These are phyloP conservation scores for Protomyctophum bolini DNA, from an alignment of 2,113 vertebrate species.

Conservation along the genomic window DNA sequence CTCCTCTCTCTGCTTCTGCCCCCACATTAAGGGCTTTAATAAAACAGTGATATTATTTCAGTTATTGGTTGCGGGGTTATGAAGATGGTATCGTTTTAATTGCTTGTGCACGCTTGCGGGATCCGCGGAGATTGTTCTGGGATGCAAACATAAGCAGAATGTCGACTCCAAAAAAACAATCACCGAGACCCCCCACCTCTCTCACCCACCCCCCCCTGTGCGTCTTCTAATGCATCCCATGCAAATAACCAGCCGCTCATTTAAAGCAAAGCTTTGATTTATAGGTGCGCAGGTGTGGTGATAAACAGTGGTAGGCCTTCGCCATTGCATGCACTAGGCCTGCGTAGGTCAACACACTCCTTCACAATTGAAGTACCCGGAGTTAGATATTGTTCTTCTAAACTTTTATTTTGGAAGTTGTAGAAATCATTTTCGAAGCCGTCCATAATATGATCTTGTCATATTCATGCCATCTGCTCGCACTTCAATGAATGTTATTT, in stretches of 20 bases:
- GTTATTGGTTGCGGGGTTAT: constrained; percentile 79
- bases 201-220: constrained; percentile 45
- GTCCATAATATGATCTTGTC: constrained; percentile 30
- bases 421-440: constrained; percentile 32
- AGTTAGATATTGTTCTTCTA: constrained; percentile 34
- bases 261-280: constrained; percentile 75
- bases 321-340: neutral
- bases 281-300: constrained; percentile 66
- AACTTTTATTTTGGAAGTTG: constrained; percentile 53
- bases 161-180: constrained; percentile 75
- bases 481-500: no score
- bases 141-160: constrained; percentile 81
- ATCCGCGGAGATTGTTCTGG: constrained; percentile 79
- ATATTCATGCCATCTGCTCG: neutral
- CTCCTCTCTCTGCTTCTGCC: constrained; percentile 68
- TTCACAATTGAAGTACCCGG: constrained; percentile 39
- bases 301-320: constrained; percentile 30
- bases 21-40: constrained; percentile 78
- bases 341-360: neutral
- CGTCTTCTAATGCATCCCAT: constrained; percentile 55
- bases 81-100: constrained; percentile 81
- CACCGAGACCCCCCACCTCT: constrained; percentile 36
- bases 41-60: constrained; percentile 82
- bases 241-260: constrained; percentile 74
- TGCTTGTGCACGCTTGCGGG: constrained; percentile 75